A percentile compares a stretch with the other conserved stretches of the same genome.
These are phyloP conservation scores for Rhinolophus ferrumequinum DNA, from an alignment of 2,113 vertebrate species.

Conservation along the genomic window DNA sequence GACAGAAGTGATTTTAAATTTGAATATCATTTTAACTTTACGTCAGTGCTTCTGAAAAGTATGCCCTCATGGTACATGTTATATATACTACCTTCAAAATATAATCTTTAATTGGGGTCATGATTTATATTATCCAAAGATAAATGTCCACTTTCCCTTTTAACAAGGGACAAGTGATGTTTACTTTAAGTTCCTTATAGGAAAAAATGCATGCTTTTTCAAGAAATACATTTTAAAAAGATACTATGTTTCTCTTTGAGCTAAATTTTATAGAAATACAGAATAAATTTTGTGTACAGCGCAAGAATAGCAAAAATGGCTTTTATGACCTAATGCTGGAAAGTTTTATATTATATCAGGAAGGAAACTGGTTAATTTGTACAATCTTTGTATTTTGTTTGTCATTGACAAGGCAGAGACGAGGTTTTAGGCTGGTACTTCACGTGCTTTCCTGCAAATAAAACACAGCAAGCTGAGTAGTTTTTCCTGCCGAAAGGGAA, in stretches of 20 bases:
- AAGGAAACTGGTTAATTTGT: neutral
- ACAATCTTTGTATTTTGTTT: neutral
- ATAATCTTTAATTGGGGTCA: neutral
- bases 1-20: neutral
- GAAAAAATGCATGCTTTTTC: neutral
- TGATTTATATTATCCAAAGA: neutral
- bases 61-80: too few species aligned
- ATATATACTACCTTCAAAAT: neutral
- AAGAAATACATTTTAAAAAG: neutral
- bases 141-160: neutral
- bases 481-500: neutral
- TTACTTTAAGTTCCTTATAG: neutral
- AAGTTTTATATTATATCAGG: neutral
- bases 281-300: neutral
- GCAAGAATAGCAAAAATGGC: neutral
- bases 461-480: neutral
- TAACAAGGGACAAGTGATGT: neutral
- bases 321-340: neutral
- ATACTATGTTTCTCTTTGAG: neutral
- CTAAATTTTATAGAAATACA: neutral
- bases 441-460: neutral
- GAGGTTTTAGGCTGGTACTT: neutral
- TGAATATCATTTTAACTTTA: neutral
- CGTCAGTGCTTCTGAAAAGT: neutral
- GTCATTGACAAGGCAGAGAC: neutral